Conservation (phyloP, 1,140 invertebrate genomes). For the Latrodectus geometricus region DNA sequence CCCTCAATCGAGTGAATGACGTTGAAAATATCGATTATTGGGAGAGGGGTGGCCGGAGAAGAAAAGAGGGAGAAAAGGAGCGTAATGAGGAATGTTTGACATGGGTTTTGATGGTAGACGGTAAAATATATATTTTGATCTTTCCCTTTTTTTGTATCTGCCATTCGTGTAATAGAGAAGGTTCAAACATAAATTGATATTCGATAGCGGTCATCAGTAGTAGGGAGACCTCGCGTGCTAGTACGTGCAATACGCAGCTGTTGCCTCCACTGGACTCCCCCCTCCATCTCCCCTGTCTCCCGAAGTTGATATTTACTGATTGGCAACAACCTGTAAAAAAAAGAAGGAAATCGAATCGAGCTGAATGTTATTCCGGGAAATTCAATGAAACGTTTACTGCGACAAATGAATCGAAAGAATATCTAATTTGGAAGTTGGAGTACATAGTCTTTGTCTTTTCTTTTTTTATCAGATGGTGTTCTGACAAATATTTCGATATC, state of each 20-base stretch:
- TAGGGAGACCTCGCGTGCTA: neutral
- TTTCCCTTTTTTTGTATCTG: neutral
- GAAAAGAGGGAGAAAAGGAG: neutral
- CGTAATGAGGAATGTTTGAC: constrained; percentile 37
- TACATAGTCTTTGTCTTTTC: neutral
- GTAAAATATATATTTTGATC: constrained; percentile 8
- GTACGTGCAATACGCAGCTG: neutral
- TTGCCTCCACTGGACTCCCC: neutral
- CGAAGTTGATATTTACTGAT: neutral
- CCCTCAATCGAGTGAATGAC: neutral
- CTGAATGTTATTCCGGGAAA: no score
- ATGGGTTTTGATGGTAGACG: neutral
- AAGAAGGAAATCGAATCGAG: neutral
- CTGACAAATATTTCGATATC: neutral
- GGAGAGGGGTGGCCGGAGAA: neutral
- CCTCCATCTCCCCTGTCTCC: neutral
- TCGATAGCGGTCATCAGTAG: constrained; percentile 23
- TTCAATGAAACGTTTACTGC: no score
- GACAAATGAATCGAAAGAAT: neutral
- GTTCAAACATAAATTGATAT: constrained; percentile 43
- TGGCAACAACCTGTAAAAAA: neutral
- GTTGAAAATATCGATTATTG: constrained; percentile 15
- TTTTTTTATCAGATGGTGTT: neutral
- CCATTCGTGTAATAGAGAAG: neutral
- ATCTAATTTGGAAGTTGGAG: neutral